Conservation (phyloP, 35 echinoderm and acorn worm species). For the Strongylocentrotus purpuratus region DNA sequence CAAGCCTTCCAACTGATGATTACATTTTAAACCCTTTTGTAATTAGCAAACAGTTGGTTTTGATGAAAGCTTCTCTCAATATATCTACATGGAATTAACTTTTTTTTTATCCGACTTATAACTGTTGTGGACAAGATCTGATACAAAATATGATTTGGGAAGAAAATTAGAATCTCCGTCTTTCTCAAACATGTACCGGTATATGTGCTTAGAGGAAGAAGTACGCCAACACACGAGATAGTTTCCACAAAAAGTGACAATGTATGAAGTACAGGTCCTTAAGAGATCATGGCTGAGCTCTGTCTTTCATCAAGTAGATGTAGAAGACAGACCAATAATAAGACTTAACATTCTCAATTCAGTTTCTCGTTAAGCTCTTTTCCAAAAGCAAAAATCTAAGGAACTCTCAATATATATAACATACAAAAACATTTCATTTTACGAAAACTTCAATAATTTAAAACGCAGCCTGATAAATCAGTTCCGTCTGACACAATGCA, state of each 20-base stretch:
- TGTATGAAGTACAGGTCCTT: too few relatives aligned
- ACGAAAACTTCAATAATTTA: conserved; percentile 10
- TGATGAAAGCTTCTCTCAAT: too few relatives aligned
- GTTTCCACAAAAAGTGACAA: too few relatives aligned
- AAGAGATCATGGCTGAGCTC: background rate
- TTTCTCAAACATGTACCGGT: background rate
- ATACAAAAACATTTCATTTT: conserved; percentile 8
- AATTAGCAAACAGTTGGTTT: too few relatives aligned
- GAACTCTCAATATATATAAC: background rate
- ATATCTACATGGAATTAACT: too few relatives aligned
- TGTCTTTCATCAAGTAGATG: background rate
- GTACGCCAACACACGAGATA: background rate
- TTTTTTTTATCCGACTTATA: background rate
- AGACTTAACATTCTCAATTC: background rate
- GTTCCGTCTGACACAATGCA: background rate
- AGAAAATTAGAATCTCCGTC: background rate
- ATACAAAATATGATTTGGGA: background rate
- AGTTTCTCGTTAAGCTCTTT: background rate
- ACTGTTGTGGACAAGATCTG: background rate
- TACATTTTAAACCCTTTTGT: too few relatives aligned
- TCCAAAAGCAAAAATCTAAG: background rate
- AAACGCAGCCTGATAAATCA: background rate
- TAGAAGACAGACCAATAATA: background rate
- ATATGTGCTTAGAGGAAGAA: background rate
- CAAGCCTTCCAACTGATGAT: too few relatives aligned